A percentile compares a stretch with the other conserved stretches of the same genome.
phyloP scores from a whole-genome alignment of 1,140 invertebrate genomes.

The Dinoponera quadriceps region DNA sequence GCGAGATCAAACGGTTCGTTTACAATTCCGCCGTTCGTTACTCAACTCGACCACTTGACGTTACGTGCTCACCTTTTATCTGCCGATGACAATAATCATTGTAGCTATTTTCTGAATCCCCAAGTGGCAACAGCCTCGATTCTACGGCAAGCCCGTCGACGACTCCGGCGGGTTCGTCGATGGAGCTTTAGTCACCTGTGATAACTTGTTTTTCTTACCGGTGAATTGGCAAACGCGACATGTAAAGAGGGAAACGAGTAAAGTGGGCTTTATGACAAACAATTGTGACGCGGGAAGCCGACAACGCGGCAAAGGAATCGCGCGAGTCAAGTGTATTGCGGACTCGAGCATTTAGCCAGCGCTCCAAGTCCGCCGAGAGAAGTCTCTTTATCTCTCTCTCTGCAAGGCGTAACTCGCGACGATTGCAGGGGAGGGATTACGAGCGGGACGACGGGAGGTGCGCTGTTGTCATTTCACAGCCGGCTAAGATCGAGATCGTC shows the following conservation, averaged over 20 bases:
- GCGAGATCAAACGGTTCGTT: slow-evolving; percentile 37
- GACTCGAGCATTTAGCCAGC: background rate
- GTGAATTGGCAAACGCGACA: slow-evolving; percentile 1
- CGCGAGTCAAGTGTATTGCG: background rate
- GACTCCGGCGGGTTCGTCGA: slow-evolving; percentile 12
- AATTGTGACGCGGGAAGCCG: background rate
- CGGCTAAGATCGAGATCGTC: background rate
- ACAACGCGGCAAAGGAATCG: background rate
- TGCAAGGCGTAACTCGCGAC: background rate
- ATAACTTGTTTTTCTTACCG: background rate
- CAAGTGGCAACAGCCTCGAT: slow-evolving; percentile 62
- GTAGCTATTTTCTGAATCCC: slow-evolving; percentile 46
- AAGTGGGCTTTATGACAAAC: background rate
- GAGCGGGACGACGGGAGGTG: background rate
- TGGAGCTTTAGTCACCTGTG: slow-evolving; percentile 24
- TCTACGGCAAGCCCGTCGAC: slow-evolving; percentile 28
- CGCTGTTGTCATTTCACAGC: background rate
- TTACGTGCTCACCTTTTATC: slow-evolving; percentile 49
- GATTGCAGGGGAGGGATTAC: slow-evolving; percentile 1
- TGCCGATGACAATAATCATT: slow-evolving; percentile 59
- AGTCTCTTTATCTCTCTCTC: background rate
- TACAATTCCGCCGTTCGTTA: slow-evolving; percentile 50
- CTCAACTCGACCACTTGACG: slow-evolving; percentile 32
- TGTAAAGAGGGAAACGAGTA: background rate
- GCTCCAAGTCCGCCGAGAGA: background rate